Percentiles rank a stretch among this genome's conserved stretches.
Evolutionary conservation across 2,113 vertebrate species (phyloP).

Genomic region (Lonchura striata): DNA sequence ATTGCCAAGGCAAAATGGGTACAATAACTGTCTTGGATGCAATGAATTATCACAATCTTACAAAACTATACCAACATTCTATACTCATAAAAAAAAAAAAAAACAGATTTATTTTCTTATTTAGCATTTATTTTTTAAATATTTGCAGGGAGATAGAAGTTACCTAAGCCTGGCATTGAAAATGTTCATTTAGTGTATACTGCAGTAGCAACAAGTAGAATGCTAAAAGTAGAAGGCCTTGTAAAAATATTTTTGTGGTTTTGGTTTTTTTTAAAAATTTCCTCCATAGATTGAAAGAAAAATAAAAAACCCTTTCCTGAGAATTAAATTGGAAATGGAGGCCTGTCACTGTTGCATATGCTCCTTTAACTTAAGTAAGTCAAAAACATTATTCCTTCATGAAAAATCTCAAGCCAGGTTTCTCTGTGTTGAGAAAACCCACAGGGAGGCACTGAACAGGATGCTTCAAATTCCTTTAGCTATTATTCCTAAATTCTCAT

Average conservation of each 20-base stretch:
- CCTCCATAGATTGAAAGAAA: background rate
- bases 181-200: background rate
- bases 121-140: background rate
- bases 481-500: background rate
- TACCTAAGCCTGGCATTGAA: background rate
- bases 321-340: background rate
- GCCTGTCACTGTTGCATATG: too few species aligned
- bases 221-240: background rate
- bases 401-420: background rate
- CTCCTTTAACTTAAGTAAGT: background rate
- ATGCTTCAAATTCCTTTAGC: too few species aligned
- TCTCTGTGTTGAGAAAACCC: background rate
- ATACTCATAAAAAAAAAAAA: background rate
- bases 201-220: background rate
- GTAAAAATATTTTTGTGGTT: background rate
- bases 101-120: rapidly evolving
- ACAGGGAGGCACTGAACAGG: background rate
- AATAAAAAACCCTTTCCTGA: background rate
- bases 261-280: background rate
- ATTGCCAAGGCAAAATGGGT: background rate
- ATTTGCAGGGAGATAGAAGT: background rate
- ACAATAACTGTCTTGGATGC: background rate
- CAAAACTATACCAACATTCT: background rate
- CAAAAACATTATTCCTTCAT: rapidly evolving
- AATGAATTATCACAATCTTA: background rate